Evolutionary conservation across 2,888 invertebrate genomes (phyloP), one percentile per base, ranked within the genome.

Genomic region (Rhorus exstirpatorius): DNA sequence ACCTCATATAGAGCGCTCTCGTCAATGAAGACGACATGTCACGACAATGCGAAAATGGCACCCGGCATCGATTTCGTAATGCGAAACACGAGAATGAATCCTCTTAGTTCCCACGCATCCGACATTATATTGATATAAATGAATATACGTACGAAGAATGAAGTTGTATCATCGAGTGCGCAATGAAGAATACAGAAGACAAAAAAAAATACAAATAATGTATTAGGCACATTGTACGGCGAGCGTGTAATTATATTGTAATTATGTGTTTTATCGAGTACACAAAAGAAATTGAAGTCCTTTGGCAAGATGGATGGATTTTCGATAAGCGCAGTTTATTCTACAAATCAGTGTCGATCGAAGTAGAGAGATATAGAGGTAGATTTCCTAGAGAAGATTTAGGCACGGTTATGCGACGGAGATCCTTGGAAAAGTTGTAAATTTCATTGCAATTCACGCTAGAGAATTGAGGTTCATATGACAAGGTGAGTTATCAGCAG

Each of bases 61-160:
- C 38, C 44, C 10, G 71, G 58, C 71, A 53, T 65, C 65, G 71
- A 77, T 81, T 77, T 72, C 77, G 76, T 44, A 71, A 81, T 65
- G 1, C 12, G 12, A 41, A 60, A 31, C 46, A 10, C 7, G 35
- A 14, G 61, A 68, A 35, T 53, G 49, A 60, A 31, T 67, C 19
- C 38, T 55, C 26, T 21, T 19, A 35, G 41, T 78, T 78, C 74
- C 68, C 81, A 78, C 81, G 53, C 60, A 55, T 7, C 4, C 8
- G 41, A 70, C 14, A 51, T 26, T 14, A n/a, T 14, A 41, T 38
- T 46, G 24, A 67, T 65, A 55, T 44, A 71, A 51, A 24, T 3
- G 26, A 58, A 58, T 51, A 60, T 71, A 10, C 17, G n/a, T n/a
- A n/a, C 6, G 31, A 24, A 26, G 14, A 63, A 53, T 2, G 41